Conservation (phyloP, 2,888 invertebrate genomes). For the Lamellibrachia columna region DNA sequence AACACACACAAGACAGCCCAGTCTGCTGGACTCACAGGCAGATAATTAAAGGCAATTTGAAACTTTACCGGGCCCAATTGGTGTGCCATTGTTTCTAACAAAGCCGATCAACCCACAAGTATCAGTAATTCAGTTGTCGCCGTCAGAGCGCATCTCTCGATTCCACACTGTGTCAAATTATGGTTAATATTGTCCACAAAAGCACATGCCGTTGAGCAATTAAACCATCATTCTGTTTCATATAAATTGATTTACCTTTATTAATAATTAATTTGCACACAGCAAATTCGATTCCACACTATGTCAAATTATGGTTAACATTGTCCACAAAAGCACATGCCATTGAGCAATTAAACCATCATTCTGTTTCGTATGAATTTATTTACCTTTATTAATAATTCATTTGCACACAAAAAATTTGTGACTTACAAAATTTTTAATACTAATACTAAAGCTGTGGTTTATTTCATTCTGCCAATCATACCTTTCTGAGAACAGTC, state of each 20-base stretch:
- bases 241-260: too few relatives aligned
- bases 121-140: neutral
- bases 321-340: neutral
- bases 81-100: neutral
- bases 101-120: neutral
- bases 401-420: neutral
- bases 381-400: slow-evolving; percentile 16
- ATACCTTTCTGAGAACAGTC: neutral
- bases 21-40: neutral
- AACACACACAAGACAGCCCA: neutral
- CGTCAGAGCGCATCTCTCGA: neutral
- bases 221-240: slow-evolving; percentile 6
- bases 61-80: neutral
- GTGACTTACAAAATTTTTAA: neutral
- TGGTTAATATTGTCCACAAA: neutral
- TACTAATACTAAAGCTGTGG: neutral
- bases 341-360: neutral
- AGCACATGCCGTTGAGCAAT: neutral
- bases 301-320: neutral
- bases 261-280: too few relatives aligned
- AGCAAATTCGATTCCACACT: neutral
- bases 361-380: slow-evolving; percentile 8
- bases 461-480: neutral
- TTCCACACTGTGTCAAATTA: neutral
- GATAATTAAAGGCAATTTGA: slow-evolving; percentile 3